A percentile compares a stretch with the other conserved stretches of the same genome.
phyloP scores from a whole-genome alignment of 2,888 invertebrate genomes.

The Papilio elwesi region DNA sequence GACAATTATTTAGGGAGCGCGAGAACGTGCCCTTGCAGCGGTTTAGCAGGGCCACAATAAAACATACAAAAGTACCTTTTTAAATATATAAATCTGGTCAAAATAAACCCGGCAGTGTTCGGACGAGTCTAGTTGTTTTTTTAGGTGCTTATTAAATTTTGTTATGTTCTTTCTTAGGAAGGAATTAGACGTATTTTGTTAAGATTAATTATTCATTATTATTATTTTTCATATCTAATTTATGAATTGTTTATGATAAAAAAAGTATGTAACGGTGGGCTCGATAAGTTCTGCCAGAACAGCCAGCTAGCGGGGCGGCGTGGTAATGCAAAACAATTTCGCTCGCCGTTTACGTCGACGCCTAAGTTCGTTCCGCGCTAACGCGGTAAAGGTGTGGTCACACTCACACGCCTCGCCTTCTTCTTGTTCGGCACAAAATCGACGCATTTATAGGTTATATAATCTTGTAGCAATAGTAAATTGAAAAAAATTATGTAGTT shows the following conservation, averaged over 20 bases:
- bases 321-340: slow-evolving; percentile 69
- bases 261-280: not conserved
- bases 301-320: slow-evolving; percentile 52
- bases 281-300: slow-evolving; percentile 47
- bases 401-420: not conserved
- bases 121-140: not conserved
- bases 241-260: not conserved
- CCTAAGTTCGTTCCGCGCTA: slow-evolving; percentile 59
- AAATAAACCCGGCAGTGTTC: not conserved
- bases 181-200: too few species aligned
- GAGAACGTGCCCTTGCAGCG: slow-evolving; percentile 56
- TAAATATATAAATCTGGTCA: not conserved
- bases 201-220: too few species aligned
- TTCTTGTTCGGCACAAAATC: not conserved
- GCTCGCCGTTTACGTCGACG: slow-evolving; percentile 45
- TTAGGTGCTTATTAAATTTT: not conserved
- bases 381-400: slow-evolving; percentile 52
- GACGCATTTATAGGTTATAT: not conserved
- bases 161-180: too few species aligned
- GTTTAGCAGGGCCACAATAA: slow-evolving; percentile 63
- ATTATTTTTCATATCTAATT: too few species aligned
- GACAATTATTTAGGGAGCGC: slow-evolving; percentile 76
- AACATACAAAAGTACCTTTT: slow-evolving; percentile 8
- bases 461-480: not conserved
- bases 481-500: not conserved